These are phyloP conservation scores for Macquaria ambigua DNA, from an alignment of 2,113 vertebrate species.

Conservation along the genomic window DNA sequence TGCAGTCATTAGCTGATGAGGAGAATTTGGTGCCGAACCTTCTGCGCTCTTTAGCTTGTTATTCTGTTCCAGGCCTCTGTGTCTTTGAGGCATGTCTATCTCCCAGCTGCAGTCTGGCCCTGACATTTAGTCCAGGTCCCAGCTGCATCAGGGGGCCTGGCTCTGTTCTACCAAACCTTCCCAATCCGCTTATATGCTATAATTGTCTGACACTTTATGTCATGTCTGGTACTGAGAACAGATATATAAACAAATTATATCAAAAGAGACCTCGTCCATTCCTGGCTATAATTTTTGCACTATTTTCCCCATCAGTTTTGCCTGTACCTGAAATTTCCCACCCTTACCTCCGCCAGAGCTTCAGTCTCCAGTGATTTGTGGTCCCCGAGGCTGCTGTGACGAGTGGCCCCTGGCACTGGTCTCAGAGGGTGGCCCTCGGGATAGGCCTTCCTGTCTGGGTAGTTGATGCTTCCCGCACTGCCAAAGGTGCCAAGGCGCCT, in stretches of 20 bases:
- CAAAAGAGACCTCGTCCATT: background rate
- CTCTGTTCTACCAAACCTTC: conserved; percentile 17
- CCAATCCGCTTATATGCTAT: background rate
- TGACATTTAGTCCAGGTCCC: conserved; percentile 44
- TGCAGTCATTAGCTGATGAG: conserved; percentile 21
- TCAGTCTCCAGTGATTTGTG: conserved; percentile 97
- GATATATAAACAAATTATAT: background rate
- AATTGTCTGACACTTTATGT: conserved; percentile 12
- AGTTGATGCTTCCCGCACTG: conserved; percentile 96
- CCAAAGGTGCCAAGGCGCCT: conserved; percentile 95
- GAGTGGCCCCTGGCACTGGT: conserved; percentile 90
- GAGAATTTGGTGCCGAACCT: background rate
- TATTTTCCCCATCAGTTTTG: background rate
- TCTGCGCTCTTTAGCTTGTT: conserved; percentile 14
- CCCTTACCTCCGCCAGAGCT: conserved; percentile 92
- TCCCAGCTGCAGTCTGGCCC: conserved; percentile 28
- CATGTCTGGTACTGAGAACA: background rate
- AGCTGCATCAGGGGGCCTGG: conserved; percentile 13
- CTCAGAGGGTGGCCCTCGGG: conserved; percentile 92
- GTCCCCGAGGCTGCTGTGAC: conserved; percentile 98
- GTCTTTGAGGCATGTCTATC: conserved; percentile 40
- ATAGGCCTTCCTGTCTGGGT: conserved; percentile 92
- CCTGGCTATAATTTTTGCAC: background rate
- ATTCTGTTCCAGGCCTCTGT: conserved; percentile 12
- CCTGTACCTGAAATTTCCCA: background rate